Evolutionary conservation across 2,797 vertebrate genomes (phyloP).

Genomic region (Crypturellus tataupa): DNA sequence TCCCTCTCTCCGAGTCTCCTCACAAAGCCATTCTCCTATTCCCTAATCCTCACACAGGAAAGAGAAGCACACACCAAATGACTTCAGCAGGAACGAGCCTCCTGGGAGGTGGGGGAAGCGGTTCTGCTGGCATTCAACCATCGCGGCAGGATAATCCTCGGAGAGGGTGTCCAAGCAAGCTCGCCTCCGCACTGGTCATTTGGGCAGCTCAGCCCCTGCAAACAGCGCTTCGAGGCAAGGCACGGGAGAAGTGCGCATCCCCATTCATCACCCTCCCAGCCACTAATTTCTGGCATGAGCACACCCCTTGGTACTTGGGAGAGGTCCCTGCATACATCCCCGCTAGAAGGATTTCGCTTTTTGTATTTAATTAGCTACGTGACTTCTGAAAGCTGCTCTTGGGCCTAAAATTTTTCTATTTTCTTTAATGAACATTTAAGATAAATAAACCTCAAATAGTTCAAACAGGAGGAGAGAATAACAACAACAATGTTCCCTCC

Average conservation of each 20-base stretch:
- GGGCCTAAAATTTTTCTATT: neutral
- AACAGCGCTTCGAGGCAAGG: neutral
- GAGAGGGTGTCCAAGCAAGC: conserved; percentile 16
- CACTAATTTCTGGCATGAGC: neutral
- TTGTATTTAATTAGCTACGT: neutral
- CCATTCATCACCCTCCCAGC: neutral
- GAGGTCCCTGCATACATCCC: neutral
- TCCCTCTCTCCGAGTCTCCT: conserved; percentile 74
- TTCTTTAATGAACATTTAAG: no score
- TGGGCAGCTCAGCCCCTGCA: neutral
- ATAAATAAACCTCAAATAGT: neutral
- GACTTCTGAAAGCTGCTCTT: neutral
- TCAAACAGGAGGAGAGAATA: neutral
- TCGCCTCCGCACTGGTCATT: neutral
- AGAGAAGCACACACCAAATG: conserved; percentile 74
- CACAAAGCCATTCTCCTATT: conserved; percentile 82
- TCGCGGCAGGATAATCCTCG: conserved; percentile 48
- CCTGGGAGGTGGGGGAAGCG: conserved; percentile 53
- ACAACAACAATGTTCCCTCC: neutral
- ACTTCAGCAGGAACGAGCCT: conserved; percentile 79
- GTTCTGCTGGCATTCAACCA: conserved; percentile 50
- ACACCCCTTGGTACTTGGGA: neutral
- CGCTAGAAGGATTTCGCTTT: neutral
- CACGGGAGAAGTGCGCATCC: neutral
- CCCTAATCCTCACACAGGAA: conserved; percentile 81